Evolutionary conservation across 1,140 invertebrate genomes (phyloP), one percentile per base, ranked within the genome.

Genomic region (Drosophila quadrilineata): DNA sequence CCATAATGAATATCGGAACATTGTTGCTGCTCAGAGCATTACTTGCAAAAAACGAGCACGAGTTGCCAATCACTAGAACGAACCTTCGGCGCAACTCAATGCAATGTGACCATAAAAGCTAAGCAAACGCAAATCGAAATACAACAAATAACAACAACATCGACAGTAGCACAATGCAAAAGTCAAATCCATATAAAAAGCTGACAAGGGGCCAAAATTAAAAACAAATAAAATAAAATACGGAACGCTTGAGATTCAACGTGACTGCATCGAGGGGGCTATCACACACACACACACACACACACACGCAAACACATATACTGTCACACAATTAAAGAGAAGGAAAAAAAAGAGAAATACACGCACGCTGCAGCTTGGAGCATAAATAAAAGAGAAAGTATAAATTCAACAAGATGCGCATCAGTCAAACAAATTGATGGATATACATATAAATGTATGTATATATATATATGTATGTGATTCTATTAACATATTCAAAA

Each of bases 321-420:
- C 14, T 17, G 9, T 45, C 41, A 24, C 36, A 28, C 53, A 36
- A 6, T 40, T 14, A 17, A 14, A n/a, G n/a, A n/a, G n/a, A n/a
- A n/a, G n/a, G n/a, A n/a, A n/a, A n/a, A n/a, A n/a, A n/a, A n/a
- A n/a, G n/a, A n/a, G n/a, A n/a, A n/a, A n/a, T n/a, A n/a, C n/a
- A n/a, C n/a, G n/a, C n/a, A 31, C 24, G 31, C 35, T 74, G 48
- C 49, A 71, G 43, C 48, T 64, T 49, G 50, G 29, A 71, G 66
- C 70, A 85, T 85, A 84, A 79, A 85, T 84, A 85, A 84, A 84
- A 79, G 79, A 84, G 79, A 84, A 84, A 84, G 79, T 85, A 74
- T 77, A 70, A 74, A 43, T 56, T 65, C 63, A 62, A 68, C 40
- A 73, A 66, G 59, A 45, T 65, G 33, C 26, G 24, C 41, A 76